Percentiles rank a stretch among this genome's conserved stretches.
These are phyloP conservation scores for Aleiodes sp. DNA, from an alignment of 1,140 invertebrate genomes.

Conservation along the genomic window DNA sequence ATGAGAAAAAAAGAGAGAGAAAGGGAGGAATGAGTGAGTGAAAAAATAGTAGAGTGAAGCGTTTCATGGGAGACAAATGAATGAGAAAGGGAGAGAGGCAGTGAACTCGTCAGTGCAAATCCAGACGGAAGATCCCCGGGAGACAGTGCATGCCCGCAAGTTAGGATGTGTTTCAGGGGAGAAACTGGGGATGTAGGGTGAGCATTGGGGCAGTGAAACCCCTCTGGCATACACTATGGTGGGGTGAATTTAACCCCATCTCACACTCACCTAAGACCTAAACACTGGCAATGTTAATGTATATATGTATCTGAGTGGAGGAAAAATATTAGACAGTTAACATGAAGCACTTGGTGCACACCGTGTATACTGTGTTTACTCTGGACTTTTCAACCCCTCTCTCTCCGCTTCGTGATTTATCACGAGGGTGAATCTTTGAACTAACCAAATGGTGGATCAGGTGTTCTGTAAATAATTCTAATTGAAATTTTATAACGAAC, in stretches of 20 bases:
- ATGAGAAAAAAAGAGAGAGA: background rate
- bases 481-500: background rate
- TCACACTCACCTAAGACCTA: constrained; percentile 1
- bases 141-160: constrained; percentile 26
- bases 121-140: constrained; percentile 47
- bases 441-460: background rate
- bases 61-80: background rate
- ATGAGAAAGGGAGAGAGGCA: constrained; percentile 18
- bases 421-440: background rate
- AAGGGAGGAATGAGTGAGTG: background rate
- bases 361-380: background rate
- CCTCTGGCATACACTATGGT: constrained; percentile 40
- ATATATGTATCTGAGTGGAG: background rate
- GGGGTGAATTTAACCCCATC: constrained; percentile 5
- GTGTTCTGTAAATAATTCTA: background rate
- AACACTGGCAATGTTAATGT: too few relatives aligned
- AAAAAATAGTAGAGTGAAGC: background rate
- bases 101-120: constrained; percentile 42
- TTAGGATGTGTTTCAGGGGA: constrained; percentile 42
- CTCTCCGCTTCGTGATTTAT: background rate
- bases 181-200: background rate
- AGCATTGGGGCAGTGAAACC: constrained; percentile 51
- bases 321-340: constrained; percentile 3
- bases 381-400: background rate
- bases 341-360: constrained; percentile 2